These are phyloP conservation scores for Climacteris rufus DNA, from an alignment of 2,113 vertebrate species.

Conservation along the genomic window DNA sequence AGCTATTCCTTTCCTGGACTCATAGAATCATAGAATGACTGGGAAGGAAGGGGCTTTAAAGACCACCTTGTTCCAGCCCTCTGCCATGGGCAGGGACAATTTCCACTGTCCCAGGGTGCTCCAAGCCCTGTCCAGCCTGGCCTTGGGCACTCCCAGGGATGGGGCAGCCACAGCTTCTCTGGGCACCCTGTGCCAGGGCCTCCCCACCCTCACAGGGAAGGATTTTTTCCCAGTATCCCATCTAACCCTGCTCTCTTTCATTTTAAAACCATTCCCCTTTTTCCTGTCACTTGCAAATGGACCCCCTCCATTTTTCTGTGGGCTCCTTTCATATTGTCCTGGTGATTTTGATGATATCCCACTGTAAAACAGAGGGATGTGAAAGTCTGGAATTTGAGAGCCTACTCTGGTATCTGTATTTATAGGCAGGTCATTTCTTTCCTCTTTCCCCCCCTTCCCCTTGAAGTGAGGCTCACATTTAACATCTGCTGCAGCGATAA, in stretches of 20 bases:
- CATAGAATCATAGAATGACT: not conserved
- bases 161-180: not conserved
- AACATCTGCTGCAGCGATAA: not conserved
- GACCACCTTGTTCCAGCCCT: fast-evolving
- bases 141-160: not conserved
- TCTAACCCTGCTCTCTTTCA: too few species aligned
- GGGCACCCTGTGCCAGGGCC: not conserved
- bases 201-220: not conserved
- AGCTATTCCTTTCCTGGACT: not conserved
- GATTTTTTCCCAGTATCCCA: not conserved
- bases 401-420: not conserved
- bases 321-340: not conserved
- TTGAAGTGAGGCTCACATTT: not conserved
- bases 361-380: not conserved
- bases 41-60: not conserved
- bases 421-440: not conserved
- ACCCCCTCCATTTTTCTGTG: not conserved
- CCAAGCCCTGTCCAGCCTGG: fast-evolving
- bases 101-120: not conserved
- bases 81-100: not conserved
- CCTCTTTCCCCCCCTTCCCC: not conserved
- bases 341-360: not conserved
- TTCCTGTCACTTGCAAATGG: not conserved
- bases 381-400: not conserved
- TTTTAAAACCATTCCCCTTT: not conserved